Conservation (phyloP, 2,888 invertebrate species). For the Thymelicus lineola region DNA sequence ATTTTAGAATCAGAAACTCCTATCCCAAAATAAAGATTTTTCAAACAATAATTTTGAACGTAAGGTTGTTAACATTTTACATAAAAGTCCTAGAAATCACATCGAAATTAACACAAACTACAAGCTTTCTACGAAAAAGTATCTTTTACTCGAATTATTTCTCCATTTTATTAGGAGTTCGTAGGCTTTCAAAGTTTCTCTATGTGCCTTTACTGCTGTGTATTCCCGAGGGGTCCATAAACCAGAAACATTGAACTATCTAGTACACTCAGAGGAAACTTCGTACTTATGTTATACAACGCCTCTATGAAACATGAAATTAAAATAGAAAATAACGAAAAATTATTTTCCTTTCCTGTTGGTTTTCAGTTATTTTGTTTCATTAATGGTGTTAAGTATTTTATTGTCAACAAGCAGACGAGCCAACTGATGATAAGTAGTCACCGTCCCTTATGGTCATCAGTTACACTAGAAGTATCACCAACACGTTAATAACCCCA, state of each 20-base stretch:
- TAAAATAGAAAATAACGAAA: constrained; percentile 13
- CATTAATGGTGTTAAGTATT: too few relatives aligned
- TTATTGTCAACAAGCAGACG: too few relatives aligned
- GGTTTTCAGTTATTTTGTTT: background rate
- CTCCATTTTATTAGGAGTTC: constrained; percentile 29
- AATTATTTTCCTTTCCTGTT: background rate
- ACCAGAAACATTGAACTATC: constrained; percentile 28
- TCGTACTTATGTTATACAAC: constrained; percentile 25
- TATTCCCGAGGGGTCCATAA: constrained; percentile 26
- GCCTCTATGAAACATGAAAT: constrained; percentile 20
- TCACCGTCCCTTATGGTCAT: too few relatives aligned
- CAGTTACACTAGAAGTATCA: too few relatives aligned
- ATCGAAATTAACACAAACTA: background rate
- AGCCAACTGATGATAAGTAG: too few relatives aligned
- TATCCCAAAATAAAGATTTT: too few relatives aligned
- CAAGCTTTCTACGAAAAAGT: background rate
- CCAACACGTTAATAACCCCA: too few relatives aligned
- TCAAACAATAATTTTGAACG: too few relatives aligned
- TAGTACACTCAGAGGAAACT: constrained; percentile 28
- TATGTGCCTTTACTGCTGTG: constrained; percentile 4
- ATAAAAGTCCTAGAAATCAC: background rate
- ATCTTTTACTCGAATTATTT: constrained; percentile 24
- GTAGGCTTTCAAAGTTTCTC: constrained; percentile 33
- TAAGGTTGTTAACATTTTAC: background rate
- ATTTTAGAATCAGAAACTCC: too few relatives aligned